Base-by-base conservation (phyloP, 2,797 vertebrate species). In the Rachycentron canadum region DNA sequence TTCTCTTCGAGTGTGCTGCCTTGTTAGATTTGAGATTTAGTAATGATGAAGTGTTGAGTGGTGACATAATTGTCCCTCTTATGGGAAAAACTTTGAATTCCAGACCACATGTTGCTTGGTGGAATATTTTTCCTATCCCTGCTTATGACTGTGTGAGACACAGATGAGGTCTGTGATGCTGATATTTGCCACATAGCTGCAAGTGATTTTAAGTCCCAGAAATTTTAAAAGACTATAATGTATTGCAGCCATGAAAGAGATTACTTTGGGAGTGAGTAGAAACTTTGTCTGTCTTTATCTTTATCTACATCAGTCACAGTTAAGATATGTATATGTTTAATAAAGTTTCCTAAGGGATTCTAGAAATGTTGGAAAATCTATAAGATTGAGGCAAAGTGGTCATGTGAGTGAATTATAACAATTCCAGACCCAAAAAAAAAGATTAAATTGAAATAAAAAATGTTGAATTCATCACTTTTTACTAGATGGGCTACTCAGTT, bases 1-100 rank as follows among this genome's bases (percentile, higher is more conserved):
- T 62, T 66, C 17, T 23, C 13, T 23, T 1, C 30, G 43, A 11
- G n/a, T 57, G 56, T 50, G 28, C 14, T 40, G 23, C 19, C 13
- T 69, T 58, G 0, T 70, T 32, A 47, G 13, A 53, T 40, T 41
- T 69, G 21, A 7, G 13, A 38, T 73, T 69, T 61, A 43, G 13
- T 26, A 60, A 49, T 21, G 21, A 62, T 13, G 50, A 58, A 23
- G 26, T 55, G n/a, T 55, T 10, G 25, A 52, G 32, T 40, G 16
- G 7, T 63, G 11, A 63, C 47, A 38, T 21, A 7, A 26, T 47
- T 47, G 67, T 71, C 36, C 7, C 17, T 43, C 11, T 10, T 43
- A 23, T 21, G 9, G 55, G 62, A 30, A 47, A 52, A 52, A 52
- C 7, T 14, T 43, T 52, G 11, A 23, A 49, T 21, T 43, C 28